Percentiles rank a stretch among this genome's conserved stretches.
Conservation (phyloP, 2,888 invertebrate genomes). For the Cactoblastis cactorum region DNA sequence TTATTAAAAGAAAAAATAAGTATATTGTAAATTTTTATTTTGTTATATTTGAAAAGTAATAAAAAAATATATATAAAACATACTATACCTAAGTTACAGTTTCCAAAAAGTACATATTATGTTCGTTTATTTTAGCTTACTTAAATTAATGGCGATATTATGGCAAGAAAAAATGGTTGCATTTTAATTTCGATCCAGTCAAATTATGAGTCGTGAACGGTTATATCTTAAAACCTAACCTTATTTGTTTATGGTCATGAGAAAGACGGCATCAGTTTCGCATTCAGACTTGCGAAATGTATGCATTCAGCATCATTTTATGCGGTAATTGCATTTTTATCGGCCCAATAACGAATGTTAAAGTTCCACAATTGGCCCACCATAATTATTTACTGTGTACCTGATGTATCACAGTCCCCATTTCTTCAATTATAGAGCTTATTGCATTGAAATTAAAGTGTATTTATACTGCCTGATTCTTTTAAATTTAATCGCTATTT, state of each 20-base stretch:
- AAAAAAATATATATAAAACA: too few species aligned
- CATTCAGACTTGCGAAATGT: constrained; percentile 36
- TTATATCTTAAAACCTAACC: constrained; percentile 2
- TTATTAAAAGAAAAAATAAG: too few species aligned
- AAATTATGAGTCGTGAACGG: background rate
- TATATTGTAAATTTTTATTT: too few species aligned
- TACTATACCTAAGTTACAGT: too few species aligned
- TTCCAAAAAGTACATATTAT: too few species aligned
- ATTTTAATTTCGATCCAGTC: background rate
- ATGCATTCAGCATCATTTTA: constrained; percentile 17
- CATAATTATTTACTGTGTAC: constrained; percentile 25
- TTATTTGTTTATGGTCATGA: constrained; percentile 19
- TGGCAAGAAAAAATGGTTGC: too few species aligned
- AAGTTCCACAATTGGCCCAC: constrained; percentile 25
- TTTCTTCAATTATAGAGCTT: background rate
- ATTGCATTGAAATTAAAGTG: background rate
- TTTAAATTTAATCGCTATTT: background rate
- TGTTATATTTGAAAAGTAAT: too few species aligned
- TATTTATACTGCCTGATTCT: background rate
- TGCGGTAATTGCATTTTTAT: constrained; percentile 40
- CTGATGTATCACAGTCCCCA: background rate
- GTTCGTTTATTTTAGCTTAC: too few species aligned
- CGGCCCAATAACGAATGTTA: constrained; percentile 34
- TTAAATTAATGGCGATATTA: too few species aligned
- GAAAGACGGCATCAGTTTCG: constrained; percentile 23